Conservation (phyloP, 2,113 vertebrate genomes). For the human (Homo sapiens) region DNA sequence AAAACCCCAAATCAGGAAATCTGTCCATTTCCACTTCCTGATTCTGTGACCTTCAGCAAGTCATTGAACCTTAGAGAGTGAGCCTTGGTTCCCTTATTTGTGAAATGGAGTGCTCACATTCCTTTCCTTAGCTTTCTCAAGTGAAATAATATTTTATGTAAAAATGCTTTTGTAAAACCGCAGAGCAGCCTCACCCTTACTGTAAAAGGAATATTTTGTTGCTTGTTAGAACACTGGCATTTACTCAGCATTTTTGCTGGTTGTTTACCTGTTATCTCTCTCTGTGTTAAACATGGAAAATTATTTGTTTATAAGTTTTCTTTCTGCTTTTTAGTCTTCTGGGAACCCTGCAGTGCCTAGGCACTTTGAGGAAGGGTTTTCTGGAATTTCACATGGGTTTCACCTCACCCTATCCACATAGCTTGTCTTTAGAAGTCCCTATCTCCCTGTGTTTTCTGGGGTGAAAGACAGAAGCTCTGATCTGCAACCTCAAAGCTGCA, state of each 20-base stretch:
- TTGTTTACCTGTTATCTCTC: background rate
- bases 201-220: background rate
- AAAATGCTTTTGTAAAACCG: background rate
- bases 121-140: background rate
- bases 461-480: background rate
- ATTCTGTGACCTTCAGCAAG: background rate
- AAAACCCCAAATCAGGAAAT: rapidly evolving
- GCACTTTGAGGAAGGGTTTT: background rate
- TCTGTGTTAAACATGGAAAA: background rate
- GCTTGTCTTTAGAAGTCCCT: background rate
- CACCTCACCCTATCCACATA: rapidly evolving
- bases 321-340: background rate
- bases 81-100: background rate
- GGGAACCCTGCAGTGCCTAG: background rate
- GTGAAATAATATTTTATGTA: background rate
- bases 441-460: background rate
- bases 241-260: background rate
- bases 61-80: background rate
- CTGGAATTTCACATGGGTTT: background rate
- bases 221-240: background rate
- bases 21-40: background rate
- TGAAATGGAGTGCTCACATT: background rate
- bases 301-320: background rate
- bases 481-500: background rate
- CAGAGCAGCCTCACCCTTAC: background rate